Conservation (phyloP, 1,140 invertebrate genomes). For the Pseudomyrmex concolor region DNA sequence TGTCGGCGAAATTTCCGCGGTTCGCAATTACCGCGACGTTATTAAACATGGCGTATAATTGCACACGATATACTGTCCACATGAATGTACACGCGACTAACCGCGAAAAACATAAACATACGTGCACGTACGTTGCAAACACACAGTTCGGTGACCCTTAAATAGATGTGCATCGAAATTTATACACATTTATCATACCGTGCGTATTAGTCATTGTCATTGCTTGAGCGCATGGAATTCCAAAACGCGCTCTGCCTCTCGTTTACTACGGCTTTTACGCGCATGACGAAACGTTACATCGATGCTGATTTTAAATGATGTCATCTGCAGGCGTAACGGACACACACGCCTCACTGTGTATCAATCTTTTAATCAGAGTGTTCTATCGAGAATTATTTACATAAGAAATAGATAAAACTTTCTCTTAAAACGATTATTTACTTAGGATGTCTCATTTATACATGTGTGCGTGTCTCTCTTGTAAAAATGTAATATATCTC, state of each 20-base stretch:
- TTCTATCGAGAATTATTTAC: not conserved
- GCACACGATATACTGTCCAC: slow-evolving; percentile 18
- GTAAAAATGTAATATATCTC: too few species aligned
- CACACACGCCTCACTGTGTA: not conserved
- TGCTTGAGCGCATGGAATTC: slow-evolving; percentile 37
- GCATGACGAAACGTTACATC: not conserved
- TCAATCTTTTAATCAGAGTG: too few species aligned
- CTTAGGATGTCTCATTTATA: not conserved
- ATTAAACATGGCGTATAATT: slow-evolving; percentile 50
- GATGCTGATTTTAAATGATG: slow-evolving; percentile 38
- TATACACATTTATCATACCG: slow-evolving; percentile 52
- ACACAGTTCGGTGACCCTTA: slow-evolving; percentile 50
- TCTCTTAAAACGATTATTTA: not conserved
- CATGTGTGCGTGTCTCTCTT: too few species aligned
- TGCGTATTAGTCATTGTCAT: slow-evolving; percentile 58
- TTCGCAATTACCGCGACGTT: slow-evolving; percentile 32
- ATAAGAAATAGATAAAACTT: not conserved
- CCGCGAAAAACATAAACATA: slow-evolving; percentile 25
- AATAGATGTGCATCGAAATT: slow-evolving; percentile 48
- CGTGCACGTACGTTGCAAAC: not conserved
- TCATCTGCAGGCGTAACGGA: slow-evolving; percentile 5
- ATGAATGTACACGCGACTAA: slow-evolving; percentile 27
- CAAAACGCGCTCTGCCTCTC: slow-evolving; percentile 25
- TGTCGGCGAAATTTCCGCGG: slow-evolving; percentile 36
- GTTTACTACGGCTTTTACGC: slow-evolving; percentile 30